A percentile compares a stretch with the other conserved stretches of the same genome.
phyloP scores from a whole-genome alignment of 2,113 vertebrate species.

The Semicossyphus pulcher region DNA sequence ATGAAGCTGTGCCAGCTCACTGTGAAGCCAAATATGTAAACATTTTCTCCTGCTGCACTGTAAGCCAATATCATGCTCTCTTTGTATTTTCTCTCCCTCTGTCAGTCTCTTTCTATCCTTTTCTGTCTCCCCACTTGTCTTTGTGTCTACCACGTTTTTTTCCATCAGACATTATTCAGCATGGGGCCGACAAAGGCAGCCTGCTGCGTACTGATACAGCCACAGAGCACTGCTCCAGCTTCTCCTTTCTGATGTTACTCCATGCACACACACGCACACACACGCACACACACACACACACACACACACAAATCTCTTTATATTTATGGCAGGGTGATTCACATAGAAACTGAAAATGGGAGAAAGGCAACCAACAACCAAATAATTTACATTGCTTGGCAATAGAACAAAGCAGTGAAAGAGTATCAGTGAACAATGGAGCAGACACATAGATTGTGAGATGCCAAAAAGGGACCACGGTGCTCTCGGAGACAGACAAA shows the following conservation, averaged over 20 bases:
- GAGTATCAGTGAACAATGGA: conserved; percentile 17
- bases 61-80: not conserved
- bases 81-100: conserved; percentile 22
- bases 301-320: conserved; percentile 26
- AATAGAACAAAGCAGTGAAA: conserved; percentile 18
- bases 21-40: conserved; percentile 21
- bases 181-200: conserved; percentile 56
- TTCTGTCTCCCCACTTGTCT: conserved; percentile 43
- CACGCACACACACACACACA: no score
- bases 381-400: conserved; percentile 31
- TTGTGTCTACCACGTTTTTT: conserved; percentile 55
- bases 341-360: conserved; percentile 7
- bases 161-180: conserved; percentile 66
- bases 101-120: conserved; percentile 9
- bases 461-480: not conserved
- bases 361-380: not conserved
- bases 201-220: conserved; percentile 69
- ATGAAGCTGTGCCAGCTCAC: not conserved
- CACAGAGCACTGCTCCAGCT: conserved; percentile 40
- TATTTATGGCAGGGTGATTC: conserved; percentile 18
- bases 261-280: conserved; percentile 37
- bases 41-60: no score
- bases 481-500: conserved; percentile 4
- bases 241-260: conserved; percentile 48
- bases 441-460: conserved; percentile 24